Base-by-base conservation (phyloP, 1,140 invertebrate genomes). In the Andricus grossulariae region DNA sequence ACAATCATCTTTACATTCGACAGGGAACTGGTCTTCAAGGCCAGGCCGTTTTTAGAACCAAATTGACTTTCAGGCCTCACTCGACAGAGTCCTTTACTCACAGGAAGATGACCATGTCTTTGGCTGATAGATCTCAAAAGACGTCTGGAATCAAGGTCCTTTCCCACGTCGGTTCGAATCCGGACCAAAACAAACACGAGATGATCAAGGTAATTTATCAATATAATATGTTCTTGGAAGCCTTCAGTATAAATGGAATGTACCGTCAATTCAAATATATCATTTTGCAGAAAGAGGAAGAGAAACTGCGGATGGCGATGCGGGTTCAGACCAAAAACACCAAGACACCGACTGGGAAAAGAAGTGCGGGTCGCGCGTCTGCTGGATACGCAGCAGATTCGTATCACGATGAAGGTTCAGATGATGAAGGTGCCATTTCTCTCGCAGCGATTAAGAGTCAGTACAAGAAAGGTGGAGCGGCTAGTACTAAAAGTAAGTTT, bases 21-120 rank as follows among this genome's bases (percentile, higher is more conserved):
- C 98, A 99, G 94, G 98, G 99, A 50, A 98, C 98, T 0, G 98
- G 98, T 94, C 93, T 99, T 3, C 98, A 99, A 88, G 99, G 98
- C 0, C 98, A 99, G 90, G 96, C 97, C 0, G 97, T 99, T 6
- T 99, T 99, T 89, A 93, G 96, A 60, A 99, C 98, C 1, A 99
- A 99, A 90, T 92, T 99, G 0, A 97, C 97, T 0, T 99, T 99
- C 94, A 93, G 98, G 75, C 98, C 98, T 2, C 97, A 99, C 89
- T 99, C 98, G 0, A 99, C 98, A 0, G 98, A 99, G 86, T 99
- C 97, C 3, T 98, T 99, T 90, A 99, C 98, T 2, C 98, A 99
- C 92, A 94, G 98, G 78, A 99, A 99, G 93, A 99, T 99, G 96
- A 99, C 98, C 0, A 93, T 99, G 90, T 99, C 98, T 0, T 92